phyloP scores from a whole-genome alignment of 2,797 vertebrate genomes.

The Rhabdomys pumilio region DNA sequence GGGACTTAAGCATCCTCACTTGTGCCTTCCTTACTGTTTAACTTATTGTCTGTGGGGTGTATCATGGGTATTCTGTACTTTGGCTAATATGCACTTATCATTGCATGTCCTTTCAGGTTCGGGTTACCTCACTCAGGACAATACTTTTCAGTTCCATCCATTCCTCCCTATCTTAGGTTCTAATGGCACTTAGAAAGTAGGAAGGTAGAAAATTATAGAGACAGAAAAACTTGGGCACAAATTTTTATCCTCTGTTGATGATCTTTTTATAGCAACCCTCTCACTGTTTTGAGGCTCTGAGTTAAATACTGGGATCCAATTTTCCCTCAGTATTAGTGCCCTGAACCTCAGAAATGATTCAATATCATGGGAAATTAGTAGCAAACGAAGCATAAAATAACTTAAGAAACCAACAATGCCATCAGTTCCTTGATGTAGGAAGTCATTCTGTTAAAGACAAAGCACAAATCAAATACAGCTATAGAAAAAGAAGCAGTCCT shows the following conservation, averaged over 20 bases:
- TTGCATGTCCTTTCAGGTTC: background rate
- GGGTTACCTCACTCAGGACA: background rate
- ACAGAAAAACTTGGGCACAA: constrained; percentile 12
- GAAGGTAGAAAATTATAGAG: background rate
- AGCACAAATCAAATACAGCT: background rate
- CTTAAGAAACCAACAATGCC: background rate
- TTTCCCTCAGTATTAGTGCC: background rate
- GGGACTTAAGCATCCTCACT: background rate
- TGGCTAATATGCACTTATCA: background rate
- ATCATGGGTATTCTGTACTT: background rate
- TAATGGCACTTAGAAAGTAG: background rate
- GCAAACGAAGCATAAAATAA: background rate
- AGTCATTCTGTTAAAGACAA: background rate
- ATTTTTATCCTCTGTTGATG: background rate
- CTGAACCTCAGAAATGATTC: constrained; percentile 16
- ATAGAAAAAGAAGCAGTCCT: background rate
- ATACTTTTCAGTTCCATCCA: background rate
- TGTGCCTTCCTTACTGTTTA: background rate
- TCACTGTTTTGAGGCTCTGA: background rate
- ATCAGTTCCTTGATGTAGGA: background rate
- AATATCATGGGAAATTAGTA: background rate
- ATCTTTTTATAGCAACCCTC: background rate
- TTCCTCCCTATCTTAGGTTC: background rate
- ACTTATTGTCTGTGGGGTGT: background rate
- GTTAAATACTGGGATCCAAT: background rate